Evolutionary conservation across 2,888 invertebrate species (phyloP).

Genomic region (Zaprionus obscuricornis): DNA sequence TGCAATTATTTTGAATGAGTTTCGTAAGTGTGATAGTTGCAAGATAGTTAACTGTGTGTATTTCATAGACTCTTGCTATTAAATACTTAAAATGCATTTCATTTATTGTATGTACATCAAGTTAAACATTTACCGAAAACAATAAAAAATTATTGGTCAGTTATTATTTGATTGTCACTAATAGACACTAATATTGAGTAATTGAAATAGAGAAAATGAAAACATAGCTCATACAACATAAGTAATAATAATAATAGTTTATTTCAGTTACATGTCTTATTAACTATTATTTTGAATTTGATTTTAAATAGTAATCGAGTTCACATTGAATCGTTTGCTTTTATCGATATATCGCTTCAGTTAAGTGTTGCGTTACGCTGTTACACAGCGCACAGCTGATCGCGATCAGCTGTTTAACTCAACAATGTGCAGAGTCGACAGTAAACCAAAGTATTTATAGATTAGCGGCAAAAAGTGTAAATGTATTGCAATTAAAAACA

Average conservation of each 20-base stretch:
- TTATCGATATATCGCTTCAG: constrained; percentile 20
- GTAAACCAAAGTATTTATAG: too few relatives aligned
- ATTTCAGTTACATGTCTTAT: too few relatives aligned
- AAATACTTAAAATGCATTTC: constrained; percentile 18
- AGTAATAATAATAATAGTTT: too few relatives aligned
- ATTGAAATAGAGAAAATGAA: too few relatives aligned
- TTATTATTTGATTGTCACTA: neutral
- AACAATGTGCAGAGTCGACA: too few relatives aligned
- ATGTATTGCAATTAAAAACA: neutral
- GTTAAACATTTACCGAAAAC: neutral
- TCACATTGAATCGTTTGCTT: neutral
- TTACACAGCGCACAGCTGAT: neutral
- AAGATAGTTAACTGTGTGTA: constrained; percentile 25
- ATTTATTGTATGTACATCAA: neutral
- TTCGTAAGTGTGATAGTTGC: constrained; percentile 78
- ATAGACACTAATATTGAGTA: neutral
- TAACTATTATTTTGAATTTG: neutral
- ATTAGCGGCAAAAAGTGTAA: neutral
- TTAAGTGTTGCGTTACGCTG: neutral
- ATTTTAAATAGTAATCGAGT: neutral
- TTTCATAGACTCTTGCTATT: constrained; percentile 18
- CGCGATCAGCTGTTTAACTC: constrained; percentile 26
- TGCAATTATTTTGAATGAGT: constrained; percentile 82
- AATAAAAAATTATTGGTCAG: too few relatives aligned
- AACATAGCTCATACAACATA: too few relatives aligned